Percentiles rank a stretch among this genome's conserved stretches.
These are phyloP conservation scores for Daptonema setosum DNA, from an alignment of 2,888 invertebrate genomes.

Conservation along the genomic window DNA sequence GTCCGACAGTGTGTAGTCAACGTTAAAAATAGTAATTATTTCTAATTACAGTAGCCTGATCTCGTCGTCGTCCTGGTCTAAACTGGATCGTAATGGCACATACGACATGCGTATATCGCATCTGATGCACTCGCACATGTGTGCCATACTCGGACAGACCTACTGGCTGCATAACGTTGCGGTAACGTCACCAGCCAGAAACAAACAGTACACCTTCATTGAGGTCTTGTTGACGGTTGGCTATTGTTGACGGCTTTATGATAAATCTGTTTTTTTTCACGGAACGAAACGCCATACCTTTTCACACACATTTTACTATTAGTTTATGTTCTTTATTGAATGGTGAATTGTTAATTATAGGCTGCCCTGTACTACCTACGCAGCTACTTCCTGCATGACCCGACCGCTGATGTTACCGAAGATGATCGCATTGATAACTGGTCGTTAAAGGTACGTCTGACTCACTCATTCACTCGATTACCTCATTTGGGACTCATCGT, in stretches of 20 bases:
- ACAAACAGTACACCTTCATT: slow-evolving; percentile 49
- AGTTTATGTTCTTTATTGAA: too few relatives aligned
- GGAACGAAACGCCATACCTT: too few relatives aligned
- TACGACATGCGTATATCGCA: slow-evolving; percentile 33
- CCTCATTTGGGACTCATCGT: too few relatives aligned
- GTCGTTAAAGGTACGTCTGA: neutral
- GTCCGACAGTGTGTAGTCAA: too few relatives aligned
- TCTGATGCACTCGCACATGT: slow-evolving; percentile 49
- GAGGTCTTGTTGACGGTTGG: slow-evolving; percentile 51
- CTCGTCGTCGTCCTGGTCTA: too few relatives aligned
- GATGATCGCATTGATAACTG: neutral
- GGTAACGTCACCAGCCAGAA: slow-evolving; percentile 43
- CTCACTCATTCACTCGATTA: too few relatives aligned
- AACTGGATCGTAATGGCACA: too few relatives aligned
- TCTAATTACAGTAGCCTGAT: too few relatives aligned
- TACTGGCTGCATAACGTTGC: slow-evolving; percentile 17
- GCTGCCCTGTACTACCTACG: slow-evolving; percentile 48
- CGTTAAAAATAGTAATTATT: too few relatives aligned
- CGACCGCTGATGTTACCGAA: slow-evolving; percentile 35
- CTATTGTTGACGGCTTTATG: slow-evolving; percentile 3
- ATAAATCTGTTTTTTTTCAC: too few relatives aligned
- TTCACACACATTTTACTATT: too few relatives aligned
- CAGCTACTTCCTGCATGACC: slow-evolving; percentile 52
- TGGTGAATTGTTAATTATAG: slow-evolving; percentile 6
- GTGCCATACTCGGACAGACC: slow-evolving; percentile 48